phyloP scores from a whole-genome alignment of 2,797 vertebrate genomes.

The Petrocephalus schoutedeni region DNA sequence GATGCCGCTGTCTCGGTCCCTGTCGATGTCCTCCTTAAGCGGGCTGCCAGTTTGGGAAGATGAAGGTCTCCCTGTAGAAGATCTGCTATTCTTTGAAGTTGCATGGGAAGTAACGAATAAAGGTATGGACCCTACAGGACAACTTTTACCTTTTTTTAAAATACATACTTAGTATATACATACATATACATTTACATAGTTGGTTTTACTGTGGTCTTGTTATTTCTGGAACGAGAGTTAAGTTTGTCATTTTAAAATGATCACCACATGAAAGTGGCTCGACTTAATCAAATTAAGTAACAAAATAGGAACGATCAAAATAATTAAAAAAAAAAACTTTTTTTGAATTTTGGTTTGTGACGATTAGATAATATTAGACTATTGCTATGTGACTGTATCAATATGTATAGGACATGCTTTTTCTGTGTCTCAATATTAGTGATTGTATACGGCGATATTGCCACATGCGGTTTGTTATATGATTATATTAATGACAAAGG shows the following conservation, averaged over 20 bases:
- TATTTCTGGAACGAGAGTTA: neutral
- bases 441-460: neutral
- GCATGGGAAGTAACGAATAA: slow-evolving; percentile 97
- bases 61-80: slow-evolving; percentile 76
- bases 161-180: too few species aligned
- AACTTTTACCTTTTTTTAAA: neutral
- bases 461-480: neutral
- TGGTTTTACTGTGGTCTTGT: neutral
- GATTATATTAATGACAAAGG: neutral
- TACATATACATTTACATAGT: neutral
- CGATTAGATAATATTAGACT: neutral
- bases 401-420: neutral
- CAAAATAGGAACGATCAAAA: neutral
- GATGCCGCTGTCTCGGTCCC: slow-evolving; percentile 80
- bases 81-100: slow-evolving; percentile 87
- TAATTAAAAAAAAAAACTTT: neutral
- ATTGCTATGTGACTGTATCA: neutral
- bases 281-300: neutral
- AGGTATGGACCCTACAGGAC: slow-evolving; percentile 62
- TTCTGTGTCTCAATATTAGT: neutral
- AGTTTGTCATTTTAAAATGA: neutral
- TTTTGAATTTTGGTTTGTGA: neutral
- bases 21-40: slow-evolving; percentile 84
- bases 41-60: slow-evolving; percentile 82
- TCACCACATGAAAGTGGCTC: neutral